Conservation (phyloP, 2,113 vertebrate genomes). For the Tetrao urogallus region DNA sequence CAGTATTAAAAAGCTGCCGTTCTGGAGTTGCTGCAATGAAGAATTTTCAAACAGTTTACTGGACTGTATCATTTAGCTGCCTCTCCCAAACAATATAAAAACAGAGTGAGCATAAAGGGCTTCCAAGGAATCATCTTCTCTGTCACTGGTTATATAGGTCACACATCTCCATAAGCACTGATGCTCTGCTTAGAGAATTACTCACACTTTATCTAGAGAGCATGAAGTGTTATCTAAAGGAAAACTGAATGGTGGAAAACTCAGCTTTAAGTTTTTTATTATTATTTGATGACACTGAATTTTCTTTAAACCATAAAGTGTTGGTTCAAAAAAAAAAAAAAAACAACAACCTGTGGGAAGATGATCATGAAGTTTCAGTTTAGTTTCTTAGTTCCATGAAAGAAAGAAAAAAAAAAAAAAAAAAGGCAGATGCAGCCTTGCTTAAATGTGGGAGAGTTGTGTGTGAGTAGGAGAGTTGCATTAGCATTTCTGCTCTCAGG, state of each 20-base stretch:
- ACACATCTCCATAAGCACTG: constrained; percentile 59
- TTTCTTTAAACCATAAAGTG: background rate
- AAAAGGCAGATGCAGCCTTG: background rate
- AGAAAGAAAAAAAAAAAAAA: background rate
- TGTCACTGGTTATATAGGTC: constrained; percentile 52
- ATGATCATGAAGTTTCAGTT: background rate
- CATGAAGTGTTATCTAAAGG: background rate
- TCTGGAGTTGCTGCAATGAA: background rate
- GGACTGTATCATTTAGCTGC: background rate
- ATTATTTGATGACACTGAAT: background rate
- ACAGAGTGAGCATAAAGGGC: background rate
- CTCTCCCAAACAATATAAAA: background rate
- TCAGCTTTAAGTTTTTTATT: background rate
- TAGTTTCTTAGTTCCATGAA: background rate
- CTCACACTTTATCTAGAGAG: background rate
- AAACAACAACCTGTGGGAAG: background rate
- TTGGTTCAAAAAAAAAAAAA: background rate
- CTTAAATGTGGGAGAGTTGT: background rate
- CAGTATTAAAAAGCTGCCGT: background rate
- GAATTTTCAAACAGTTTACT: background rate
- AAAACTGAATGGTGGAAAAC: background rate
- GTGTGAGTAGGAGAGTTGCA: background rate
- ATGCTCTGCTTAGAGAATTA: constrained; percentile 17
- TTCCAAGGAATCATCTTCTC: constrained; percentile 1
- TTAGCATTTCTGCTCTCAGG: background rate